Base-by-base conservation (phyloP, 1,140 invertebrate genomes). In the Hyles euphorbiae region DNA sequence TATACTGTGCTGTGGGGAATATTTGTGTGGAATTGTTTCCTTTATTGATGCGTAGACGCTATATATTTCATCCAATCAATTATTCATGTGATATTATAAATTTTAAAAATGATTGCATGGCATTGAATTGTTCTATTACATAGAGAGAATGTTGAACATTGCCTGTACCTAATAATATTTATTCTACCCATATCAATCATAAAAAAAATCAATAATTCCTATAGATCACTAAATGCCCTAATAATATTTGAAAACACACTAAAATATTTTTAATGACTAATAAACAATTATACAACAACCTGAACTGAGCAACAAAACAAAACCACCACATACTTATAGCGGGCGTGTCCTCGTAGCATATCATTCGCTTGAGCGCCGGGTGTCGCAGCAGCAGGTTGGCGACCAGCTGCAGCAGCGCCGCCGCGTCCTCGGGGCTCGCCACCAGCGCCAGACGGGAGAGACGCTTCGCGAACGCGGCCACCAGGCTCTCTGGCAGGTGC, bases 391-490 rank as follows among this genome's bases (percentile, higher is more conserved):
- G 86, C 34, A 99, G 87, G 89, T 99, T 98, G 12, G 93, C 93
- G 45, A 99, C 93, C 53, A 99, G 95, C 12, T 94, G 91, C 60
- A 98, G 89, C 65, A 98, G 92, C 22, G 96, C 92, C 5, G 93
- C 87, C 22, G 96, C 92, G 77, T 96, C 95, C 61, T 95, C 93
- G 1, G 96, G 92, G 11, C 95, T 94, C 32, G 97, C 96, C 33
- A 94, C 89, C 3, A 99, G 89, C 9, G 94, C 92, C 44, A 99
- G 89, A 7, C 98, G 92, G 0, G 96, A 92, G 45, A 98, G 85
- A 56, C 95, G 93, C 89, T 99, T 99, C 3, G 94, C 93, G 89
- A 99, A 99, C 3, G 97, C 96, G 0, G 97, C 98, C 6, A 98
- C 97, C 56, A 99, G 81, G 66, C 94, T 93, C 75, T 97, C 95